phyloP scores from a whole-genome alignment of 2,113 vertebrate genomes.

The Cyprinodon variegatus region DNA sequence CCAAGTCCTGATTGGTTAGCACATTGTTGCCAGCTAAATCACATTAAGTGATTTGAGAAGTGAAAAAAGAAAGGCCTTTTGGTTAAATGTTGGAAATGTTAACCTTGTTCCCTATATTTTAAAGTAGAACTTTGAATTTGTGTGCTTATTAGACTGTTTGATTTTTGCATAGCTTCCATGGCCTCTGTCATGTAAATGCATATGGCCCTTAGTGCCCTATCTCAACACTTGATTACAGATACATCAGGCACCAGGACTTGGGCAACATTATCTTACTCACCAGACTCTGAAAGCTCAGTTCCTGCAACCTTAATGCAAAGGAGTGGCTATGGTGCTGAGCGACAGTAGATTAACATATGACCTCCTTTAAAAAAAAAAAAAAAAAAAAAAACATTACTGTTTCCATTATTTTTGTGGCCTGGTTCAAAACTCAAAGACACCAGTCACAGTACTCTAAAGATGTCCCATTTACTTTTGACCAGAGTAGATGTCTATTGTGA shows the following conservation, averaged over 20 bases:
- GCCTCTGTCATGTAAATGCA: constrained; percentile 65
- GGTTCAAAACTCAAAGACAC: no score
- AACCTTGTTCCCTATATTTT: constrained; percentile 28
- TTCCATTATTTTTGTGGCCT: constrained; percentile 40
- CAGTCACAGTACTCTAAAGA: constrained; percentile 52
- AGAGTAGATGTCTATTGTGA: constrained; percentile 61
- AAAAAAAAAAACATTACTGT: constrained; percentile 45
- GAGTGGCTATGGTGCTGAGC: constrained; percentile 56
- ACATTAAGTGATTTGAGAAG: constrained; percentile 43
- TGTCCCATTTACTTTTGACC: constrained; percentile 36
- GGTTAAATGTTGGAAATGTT: constrained; percentile 29
- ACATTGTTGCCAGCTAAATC: constrained; percentile 28
- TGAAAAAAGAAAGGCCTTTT: constrained; percentile 23
- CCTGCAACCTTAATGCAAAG: constrained; percentile 64
- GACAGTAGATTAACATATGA: constrained; percentile 75
- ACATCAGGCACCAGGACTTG: constrained; percentile 49
- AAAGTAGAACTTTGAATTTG: constrained; percentile 22
- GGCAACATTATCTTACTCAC: constrained; percentile 74
- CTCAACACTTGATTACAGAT: constrained; percentile 69
- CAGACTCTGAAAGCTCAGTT: constrained; percentile 68
- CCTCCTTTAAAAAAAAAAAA: constrained; percentile 7
- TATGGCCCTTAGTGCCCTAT: constrained; percentile 68
- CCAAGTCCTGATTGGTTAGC: constrained; percentile 14
- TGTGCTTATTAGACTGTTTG: constrained; percentile 63
- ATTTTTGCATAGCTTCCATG: constrained; percentile 60